These are phyloP conservation scores for Notodonta ziczac DNA, from an alignment of 2,888 invertebrate species.

Conservation along the genomic window DNA sequence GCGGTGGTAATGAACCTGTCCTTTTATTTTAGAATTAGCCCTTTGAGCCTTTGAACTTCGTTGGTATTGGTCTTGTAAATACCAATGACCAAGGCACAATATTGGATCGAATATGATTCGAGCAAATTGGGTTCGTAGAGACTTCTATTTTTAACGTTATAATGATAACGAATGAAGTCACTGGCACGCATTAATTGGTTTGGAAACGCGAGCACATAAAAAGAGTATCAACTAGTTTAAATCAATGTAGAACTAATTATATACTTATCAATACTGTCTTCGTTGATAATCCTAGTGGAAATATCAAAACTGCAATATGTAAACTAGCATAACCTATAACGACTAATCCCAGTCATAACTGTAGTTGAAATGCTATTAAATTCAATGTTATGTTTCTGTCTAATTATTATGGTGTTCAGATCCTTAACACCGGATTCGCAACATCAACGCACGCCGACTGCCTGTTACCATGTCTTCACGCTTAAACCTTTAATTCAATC, in stretches of 20 bases:
- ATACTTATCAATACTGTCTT: too few species aligned
- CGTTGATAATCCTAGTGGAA: not conserved
- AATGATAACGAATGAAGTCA: not conserved
- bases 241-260: too few species aligned
- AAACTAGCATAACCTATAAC: not conserved
- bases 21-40: constrained; percentile 52
- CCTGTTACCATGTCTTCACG: constrained; percentile 1
- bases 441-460: constrained; percentile 2
- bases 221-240: too few species aligned
- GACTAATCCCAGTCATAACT: not conserved
- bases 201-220: too few species aligned
- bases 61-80: constrained; percentile 13
- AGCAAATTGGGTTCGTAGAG: not conserved
- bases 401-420: constrained; percentile 6
- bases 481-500: constrained; percentile 32
- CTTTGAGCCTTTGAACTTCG: constrained; percentile 26
- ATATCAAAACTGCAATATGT: not conserved
- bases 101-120: not conserved
- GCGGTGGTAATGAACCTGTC: constrained; percentile 68
- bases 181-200: not conserved
- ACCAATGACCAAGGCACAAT: not conserved
- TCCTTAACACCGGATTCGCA: not conserved
- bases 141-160: not conserved
- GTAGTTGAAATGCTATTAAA: constrained; percentile 1
- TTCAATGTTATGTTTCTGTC: constrained; percentile 2